A percentile compares a stretch with the other conserved stretches of the same genome.
phyloP scores from a whole-genome alignment of 2,113 vertebrate genomes.

The Dinomys branickii region DNA sequence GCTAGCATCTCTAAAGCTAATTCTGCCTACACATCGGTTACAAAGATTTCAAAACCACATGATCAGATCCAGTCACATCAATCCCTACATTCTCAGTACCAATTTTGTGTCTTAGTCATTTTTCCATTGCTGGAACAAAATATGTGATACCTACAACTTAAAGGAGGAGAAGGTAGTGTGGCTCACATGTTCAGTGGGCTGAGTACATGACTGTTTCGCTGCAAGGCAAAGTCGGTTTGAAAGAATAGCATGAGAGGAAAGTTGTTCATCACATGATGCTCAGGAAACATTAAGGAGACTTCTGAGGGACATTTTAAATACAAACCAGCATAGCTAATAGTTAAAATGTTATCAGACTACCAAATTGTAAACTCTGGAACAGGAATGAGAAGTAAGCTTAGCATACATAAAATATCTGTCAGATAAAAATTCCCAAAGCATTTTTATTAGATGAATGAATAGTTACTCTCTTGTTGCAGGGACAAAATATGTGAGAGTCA shows the following conservation, averaged over 20 bases:
- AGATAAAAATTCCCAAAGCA: not conserved
- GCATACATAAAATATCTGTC: not conserved
- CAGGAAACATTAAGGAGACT: not conserved
- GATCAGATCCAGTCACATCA: not conserved
- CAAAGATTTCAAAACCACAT: not conserved
- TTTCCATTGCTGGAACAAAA: not conserved
- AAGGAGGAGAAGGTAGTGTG: not conserved
- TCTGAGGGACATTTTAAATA: not conserved
- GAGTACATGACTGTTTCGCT: not conserved
- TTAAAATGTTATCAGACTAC: not conserved
- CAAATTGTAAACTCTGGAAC: not conserved
- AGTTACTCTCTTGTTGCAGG: not conserved
- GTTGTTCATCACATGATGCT: not conserved
- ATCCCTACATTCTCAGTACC: not conserved
- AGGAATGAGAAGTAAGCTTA: not conserved
- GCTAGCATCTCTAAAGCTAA: not conserved
- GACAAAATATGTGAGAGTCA: not conserved
- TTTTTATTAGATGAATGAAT: not conserved
- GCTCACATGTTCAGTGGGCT: not conserved
- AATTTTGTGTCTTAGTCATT: not conserved
- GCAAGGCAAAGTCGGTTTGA: not conserved
- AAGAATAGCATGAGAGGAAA: not conserved
- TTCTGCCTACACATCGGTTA: not conserved
- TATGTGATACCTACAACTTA: not conserved
- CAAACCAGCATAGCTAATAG: not conserved